These are phyloP conservation scores for Chloromyia formosa DNA, from an alignment of 2,888 invertebrate genomes.

Conservation along the genomic window DNA sequence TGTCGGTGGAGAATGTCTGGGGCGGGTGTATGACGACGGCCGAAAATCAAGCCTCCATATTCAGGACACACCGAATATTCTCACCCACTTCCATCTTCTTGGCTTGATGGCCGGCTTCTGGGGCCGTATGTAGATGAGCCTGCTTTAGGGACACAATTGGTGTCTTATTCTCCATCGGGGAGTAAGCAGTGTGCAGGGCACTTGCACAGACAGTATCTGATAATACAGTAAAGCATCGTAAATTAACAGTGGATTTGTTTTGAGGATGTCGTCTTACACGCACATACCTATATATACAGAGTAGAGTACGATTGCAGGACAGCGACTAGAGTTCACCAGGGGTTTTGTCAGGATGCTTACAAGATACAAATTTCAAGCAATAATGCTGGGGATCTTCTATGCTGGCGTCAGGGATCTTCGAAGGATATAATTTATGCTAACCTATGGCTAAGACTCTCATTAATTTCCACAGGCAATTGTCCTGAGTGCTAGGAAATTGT, in stretches of 20 bases:
- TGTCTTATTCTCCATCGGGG: neutral
- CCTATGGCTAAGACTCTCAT: neutral
- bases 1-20: no score
- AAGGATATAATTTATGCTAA: constrained; percentile 1
- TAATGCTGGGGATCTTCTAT: neutral
- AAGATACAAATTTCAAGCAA: constrained; percentile 5
- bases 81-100: no score
- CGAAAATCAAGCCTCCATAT: no score
- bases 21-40: no score
- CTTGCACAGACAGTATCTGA: no score
- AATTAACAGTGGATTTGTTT: constrained; percentile 36
- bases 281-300: no score
- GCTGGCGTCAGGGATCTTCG: neutral
- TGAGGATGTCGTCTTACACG: neutral
- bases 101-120: no score
- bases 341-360: neutral
- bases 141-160: neutral
- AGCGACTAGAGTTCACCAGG: neutral
- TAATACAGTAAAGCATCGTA: constrained; percentile 35
- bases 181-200: constrained; percentile 14
- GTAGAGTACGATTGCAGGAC: neutral
- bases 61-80: no score
- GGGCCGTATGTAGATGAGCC: neutral
- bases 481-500: neutral
- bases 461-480: neutral